Base-by-base conservation (phyloP, 35 echinoderm and acorn worm genomes). In the Anneissia japonica region DNA sequence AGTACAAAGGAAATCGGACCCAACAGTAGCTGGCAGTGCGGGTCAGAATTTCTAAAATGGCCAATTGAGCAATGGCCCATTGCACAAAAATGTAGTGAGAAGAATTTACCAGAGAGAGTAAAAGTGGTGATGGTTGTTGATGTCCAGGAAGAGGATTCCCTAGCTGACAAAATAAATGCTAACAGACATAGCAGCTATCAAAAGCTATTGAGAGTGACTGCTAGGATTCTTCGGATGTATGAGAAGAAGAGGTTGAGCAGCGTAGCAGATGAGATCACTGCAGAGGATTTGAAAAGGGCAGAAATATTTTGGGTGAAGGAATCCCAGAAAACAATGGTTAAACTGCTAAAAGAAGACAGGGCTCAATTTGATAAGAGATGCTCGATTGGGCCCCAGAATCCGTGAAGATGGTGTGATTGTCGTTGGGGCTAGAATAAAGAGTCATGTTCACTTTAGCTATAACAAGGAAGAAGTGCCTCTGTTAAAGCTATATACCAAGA, bases 281-380 rank as follows among this genome's bases (percentile, higher is more conserved):
- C 74, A 35, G 26, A 90, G 37, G 88, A 90, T 38, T 77, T 84
- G 12, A 40, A 4, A 31, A 21, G 26, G 32, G 88, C 88, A 35
- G 87, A 89, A 35, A 6, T 74, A 23, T 89, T 89, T 43, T 89
- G 87, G 87, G 34, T 88, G 26, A 82, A 82, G 46, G 87, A 88
- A 51, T 45, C 77, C 5, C 87, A 89, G 64, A 89, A 74, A 33
- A 30, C 32, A 32, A 64, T 73, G 35, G 31, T 89, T 23, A 82
- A 56, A 30, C 34, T 81, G n/a, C 26, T 89, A 31, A 37, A 38
- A 3, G 64, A 82, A 31, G 79, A 89, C 39, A 72, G 39, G 1
- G 17, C 30, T 37, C 41, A 46, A 37, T 89, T 89, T 38, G 32
- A 82, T 36, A 89, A 82, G 51, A 19, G 39, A 89, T 30, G 79